Evolutionary conservation across 2,797 vertebrate species (phyloP).

Genomic region (Sternotherus odoratus): DNA sequence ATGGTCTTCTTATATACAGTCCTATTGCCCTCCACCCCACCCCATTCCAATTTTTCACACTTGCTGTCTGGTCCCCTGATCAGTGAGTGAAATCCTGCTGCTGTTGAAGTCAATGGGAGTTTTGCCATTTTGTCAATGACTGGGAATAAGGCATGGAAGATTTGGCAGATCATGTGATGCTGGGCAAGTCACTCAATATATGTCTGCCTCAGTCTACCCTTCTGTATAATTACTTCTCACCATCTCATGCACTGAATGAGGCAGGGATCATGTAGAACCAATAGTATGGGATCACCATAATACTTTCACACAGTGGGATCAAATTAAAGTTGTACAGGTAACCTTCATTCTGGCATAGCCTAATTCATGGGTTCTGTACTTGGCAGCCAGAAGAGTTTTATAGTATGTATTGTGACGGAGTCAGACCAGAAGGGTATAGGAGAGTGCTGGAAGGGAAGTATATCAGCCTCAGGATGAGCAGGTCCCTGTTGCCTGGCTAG

Average conservation of each 20-base stretch:
- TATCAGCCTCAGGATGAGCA: too few relatives aligned
- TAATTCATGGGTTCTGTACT: not conserved
- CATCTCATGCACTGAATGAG: not conserved
- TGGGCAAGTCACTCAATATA: not conserved
- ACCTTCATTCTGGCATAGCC: not conserved
- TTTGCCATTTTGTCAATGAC: not conserved
- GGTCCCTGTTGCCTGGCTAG: too few relatives aligned
- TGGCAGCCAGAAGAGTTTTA: not conserved
- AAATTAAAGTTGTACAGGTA: not conserved
- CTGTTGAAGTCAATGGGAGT: not conserved
- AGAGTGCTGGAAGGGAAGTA: too few relatives aligned
- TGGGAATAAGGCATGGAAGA: not conserved
- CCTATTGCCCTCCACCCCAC: too few relatives aligned
- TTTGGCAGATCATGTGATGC: rapidly evolving
- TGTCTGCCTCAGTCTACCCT: not conserved
- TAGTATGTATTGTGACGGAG: too few relatives aligned
- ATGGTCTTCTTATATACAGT: too few relatives aligned
- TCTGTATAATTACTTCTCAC: not conserved
- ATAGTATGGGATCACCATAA: not conserved
- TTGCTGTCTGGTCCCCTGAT: too few relatives aligned
- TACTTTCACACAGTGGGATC: not conserved
- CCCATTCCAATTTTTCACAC: too few relatives aligned
- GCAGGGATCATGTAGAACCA: not conserved
- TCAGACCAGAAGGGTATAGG: too few relatives aligned
- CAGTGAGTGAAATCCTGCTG: not conserved